Conservation (phyloP, 2,113 vertebrate species). For the Anhinga anhinga region DNA sequence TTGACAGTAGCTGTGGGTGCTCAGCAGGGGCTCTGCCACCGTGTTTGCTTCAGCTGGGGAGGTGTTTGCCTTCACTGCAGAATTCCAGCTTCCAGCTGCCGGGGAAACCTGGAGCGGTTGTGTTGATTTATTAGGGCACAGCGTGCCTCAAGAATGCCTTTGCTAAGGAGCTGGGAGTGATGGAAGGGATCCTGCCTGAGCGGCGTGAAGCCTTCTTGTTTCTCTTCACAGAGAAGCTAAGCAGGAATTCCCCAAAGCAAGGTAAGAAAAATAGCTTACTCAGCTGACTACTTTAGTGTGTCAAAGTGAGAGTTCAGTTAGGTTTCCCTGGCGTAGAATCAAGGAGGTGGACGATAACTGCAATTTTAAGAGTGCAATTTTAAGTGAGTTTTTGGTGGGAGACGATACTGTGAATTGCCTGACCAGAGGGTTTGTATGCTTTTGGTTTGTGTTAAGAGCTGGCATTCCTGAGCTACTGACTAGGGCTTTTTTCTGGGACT, state of each 20-base stretch:
- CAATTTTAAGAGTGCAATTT: not conserved
- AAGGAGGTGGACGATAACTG: not conserved
- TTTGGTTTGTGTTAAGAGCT: constrained; percentile 38
- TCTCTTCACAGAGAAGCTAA: not conserved
- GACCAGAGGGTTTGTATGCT: not conserved
- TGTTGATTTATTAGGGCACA: constrained; percentile 46
- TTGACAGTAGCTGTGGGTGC: constrained; percentile 37
- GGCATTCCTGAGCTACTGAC: constrained; percentile 38
- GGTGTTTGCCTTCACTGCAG: constrained; percentile 42
- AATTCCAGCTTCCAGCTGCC: constrained; percentile 43
- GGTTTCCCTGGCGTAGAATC: not conserved
- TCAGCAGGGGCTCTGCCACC: not conserved
- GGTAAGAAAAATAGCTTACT: not conserved
- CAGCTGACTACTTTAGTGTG: not conserved
- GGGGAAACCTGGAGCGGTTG: not conserved
- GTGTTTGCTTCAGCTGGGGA: constrained; percentile 51
- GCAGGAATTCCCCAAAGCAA: constrained; percentile 29
- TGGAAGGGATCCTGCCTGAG: constrained; percentile 1
- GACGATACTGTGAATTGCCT: not conserved
- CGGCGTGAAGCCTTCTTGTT: not conserved
- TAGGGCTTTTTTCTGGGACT: not conserved
- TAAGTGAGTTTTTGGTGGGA: not conserved
- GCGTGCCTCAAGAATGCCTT: constrained; percentile 3
- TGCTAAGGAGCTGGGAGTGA: constrained; percentile 9
- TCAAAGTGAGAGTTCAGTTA: not conserved